A percentile compares a stretch with the other conserved stretches of the same genome.
These are phyloP conservation scores for Anastatus disparis DNA, from an alignment of 1,140 invertebrate species.

Conservation along the genomic window DNA sequence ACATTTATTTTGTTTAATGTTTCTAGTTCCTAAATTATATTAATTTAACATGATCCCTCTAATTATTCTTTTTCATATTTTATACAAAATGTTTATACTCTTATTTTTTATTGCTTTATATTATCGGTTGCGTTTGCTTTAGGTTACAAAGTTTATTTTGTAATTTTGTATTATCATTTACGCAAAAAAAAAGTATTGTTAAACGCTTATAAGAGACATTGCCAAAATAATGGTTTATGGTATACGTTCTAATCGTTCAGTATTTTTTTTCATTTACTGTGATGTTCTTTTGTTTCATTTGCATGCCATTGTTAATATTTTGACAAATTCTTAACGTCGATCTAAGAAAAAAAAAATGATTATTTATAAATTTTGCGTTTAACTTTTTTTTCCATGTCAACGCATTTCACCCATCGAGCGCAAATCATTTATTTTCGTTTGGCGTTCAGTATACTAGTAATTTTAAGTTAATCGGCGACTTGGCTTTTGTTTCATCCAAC, in stretches of 20 bases:
- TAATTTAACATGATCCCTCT: not conserved
- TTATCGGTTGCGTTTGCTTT: not conserved
- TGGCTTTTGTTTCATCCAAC: too few relatives aligned
- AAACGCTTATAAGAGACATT: not conserved
- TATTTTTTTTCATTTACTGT: slow-evolving; percentile 22
- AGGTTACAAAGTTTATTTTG: not conserved
- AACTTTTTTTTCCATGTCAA: slow-evolving; percentile 3
- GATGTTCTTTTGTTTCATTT: slow-evolving; percentile 4
- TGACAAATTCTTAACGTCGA: not conserved
- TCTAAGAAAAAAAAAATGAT: too few relatives aligned
- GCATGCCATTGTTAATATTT: not conserved
- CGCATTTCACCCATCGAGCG: not conserved
- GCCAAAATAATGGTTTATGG: too few relatives aligned
- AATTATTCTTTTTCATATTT: too few relatives aligned
- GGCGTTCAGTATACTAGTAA: too few relatives aligned
- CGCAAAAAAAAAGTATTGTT: slow-evolving; percentile 7
- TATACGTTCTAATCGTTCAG: not conserved
- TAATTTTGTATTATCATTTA: slow-evolving; percentile 7
- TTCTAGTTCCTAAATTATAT: too few relatives aligned
- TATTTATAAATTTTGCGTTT: not conserved
- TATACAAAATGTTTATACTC: not conserved
- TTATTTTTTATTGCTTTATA: too few relatives aligned
- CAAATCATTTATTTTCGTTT: not conserved
- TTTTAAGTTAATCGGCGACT: too few relatives aligned
- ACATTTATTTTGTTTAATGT: not conserved